These are phyloP conservation scores for Chroicocephalus ridibundus DNA, from an alignment of 2,113 vertebrate genomes.

Conservation along the genomic window DNA sequence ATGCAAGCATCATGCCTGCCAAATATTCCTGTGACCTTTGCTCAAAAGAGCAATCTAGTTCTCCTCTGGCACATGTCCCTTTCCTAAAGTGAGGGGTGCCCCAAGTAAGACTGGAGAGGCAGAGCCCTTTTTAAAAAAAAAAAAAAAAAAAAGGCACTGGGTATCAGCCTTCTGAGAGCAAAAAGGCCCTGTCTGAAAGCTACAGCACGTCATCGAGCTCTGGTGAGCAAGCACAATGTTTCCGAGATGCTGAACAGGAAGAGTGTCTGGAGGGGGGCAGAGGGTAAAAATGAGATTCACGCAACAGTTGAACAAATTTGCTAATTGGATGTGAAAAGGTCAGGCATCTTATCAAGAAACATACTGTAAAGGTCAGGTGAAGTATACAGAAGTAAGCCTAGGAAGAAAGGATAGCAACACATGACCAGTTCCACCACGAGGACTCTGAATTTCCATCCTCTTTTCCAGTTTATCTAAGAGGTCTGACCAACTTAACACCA, in stretches of 20 bases:
- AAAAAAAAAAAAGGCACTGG: neutral
- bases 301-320: neutral
- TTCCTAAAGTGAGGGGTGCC: neutral
- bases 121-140: neutral
- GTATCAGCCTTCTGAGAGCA: neutral
- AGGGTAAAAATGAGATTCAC: neutral
- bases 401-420: neutral
- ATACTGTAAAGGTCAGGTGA: conserved; percentile 28
- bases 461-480: neutral
- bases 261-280: neutral
- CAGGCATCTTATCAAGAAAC: conserved; percentile 10
- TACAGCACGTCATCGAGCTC: neutral
- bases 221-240: neutral
- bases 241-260: neutral
- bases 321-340: conserved; percentile 64
- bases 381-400: neutral
- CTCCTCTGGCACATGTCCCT: neutral
- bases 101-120: neutral
- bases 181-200: neutral
- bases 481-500: neutral
- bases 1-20: neutral
- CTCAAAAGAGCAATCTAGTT: neutral
- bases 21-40: conserved; percentile 55
- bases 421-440: neutral
- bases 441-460: neutral